Evolutionary conservation across 1,140 invertebrate species (phyloP).

Genomic region (Pseudomyrmex concolor): DNA sequence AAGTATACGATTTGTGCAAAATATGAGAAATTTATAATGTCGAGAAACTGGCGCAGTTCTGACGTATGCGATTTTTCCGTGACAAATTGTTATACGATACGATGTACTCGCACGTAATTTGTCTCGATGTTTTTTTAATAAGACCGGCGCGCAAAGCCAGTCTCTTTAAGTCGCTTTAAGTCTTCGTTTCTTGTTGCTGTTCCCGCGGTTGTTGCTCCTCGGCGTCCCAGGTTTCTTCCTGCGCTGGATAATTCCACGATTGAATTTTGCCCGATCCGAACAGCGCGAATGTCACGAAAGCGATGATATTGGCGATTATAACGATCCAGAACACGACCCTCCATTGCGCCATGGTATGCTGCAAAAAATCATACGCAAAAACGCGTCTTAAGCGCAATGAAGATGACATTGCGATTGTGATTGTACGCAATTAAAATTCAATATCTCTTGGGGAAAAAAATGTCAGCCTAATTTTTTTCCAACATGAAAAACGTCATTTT

Average conservation of each 20-base stretch:
- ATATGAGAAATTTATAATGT: neutral
- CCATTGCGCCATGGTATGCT: slow-evolving; percentile 93
- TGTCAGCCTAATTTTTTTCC: slow-evolving; percentile 39
- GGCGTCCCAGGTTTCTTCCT: neutral
- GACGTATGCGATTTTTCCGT: neutral
- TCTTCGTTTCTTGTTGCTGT: slow-evolving; percentile 44
- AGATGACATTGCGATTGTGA: slow-evolving; percentile 39
- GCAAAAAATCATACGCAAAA: slow-evolving; percentile 72
- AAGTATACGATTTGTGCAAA: neutral
- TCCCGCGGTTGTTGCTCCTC: slow-evolving; percentile 34
- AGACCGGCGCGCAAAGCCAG: neutral
- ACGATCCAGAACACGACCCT: slow-evolving; percentile 93
- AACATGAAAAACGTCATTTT: slow-evolving; percentile 20
- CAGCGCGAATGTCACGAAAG: slow-evolving; percentile 89
- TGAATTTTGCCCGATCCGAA: slow-evolving; percentile 94
- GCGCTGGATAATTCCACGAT: slow-evolving; percentile 89
- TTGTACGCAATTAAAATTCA: slow-evolving; percentile 32
- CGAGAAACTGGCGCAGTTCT: neutral
- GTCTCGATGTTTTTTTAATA: neutral
- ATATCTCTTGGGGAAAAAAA: slow-evolving; percentile 5
- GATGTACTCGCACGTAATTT: neutral
- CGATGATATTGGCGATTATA: slow-evolving; percentile 89
- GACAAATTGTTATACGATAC: neutral
- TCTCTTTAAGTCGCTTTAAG: neutral
- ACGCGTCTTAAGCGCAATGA: neutral